Conservation (phyloP, 2,797 vertebrate species). For the Meda fulgida region DNA sequence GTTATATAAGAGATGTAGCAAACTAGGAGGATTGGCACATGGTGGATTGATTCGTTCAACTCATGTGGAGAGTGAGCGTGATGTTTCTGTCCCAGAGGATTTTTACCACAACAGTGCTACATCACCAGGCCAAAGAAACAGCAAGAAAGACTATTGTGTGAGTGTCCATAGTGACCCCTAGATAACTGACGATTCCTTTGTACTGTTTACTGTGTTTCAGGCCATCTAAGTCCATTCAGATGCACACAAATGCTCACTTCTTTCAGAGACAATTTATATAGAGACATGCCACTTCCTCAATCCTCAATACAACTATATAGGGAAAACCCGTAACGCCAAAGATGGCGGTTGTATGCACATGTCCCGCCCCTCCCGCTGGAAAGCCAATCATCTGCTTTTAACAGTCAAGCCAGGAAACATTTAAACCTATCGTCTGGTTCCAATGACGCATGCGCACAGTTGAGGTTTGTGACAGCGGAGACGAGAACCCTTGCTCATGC, state of each 20-base stretch:
- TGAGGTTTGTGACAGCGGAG: no score
- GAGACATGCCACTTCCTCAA: no score
- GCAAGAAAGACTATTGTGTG: background rate
- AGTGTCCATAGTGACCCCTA: conserved; percentile 10
- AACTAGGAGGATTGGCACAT: background rate
- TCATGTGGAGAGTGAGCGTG: background rate
- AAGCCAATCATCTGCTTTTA: no score
- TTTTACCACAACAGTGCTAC: background rate
- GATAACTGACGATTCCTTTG: background rate
- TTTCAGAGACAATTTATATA: no score
- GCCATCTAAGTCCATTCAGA: background rate
- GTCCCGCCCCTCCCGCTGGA: no score
- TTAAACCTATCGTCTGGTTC: no score
- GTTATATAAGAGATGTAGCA: background rate
- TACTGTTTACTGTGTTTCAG: background rate
- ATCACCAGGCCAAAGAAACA: conserved; percentile 6
- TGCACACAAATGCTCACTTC: background rate
- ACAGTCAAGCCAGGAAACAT: no score
- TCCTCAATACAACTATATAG: no score
- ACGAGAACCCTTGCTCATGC: no score
- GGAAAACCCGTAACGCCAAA: no score
- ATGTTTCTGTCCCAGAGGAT: background rate
- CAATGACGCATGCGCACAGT: no score
- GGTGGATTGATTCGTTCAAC: conserved; percentile 1
- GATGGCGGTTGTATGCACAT: no score